phyloP scores from a whole-genome alignment of 2,888 invertebrate species.

The Drosophila mettleri region DNA sequence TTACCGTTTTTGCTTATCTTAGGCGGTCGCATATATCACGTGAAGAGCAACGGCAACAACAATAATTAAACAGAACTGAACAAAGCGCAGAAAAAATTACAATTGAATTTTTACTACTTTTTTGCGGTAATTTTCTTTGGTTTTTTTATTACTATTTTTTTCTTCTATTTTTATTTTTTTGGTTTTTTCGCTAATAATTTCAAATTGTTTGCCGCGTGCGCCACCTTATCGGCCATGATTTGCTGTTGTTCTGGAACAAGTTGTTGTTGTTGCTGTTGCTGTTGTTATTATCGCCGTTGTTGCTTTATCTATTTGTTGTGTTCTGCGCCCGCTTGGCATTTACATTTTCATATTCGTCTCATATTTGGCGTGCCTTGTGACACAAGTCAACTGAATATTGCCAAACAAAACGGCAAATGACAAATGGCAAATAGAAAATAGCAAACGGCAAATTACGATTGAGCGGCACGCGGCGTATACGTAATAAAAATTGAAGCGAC shows the following conservation, averaged over 20 bases:
- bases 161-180: slow-evolving; percentile 14
- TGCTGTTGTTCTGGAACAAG: slow-evolving; percentile 25
- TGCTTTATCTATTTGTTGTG: slow-evolving; percentile 56
- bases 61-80: slow-evolving; percentile 9
- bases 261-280: slow-evolving; percentile 12
- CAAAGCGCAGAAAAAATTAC: slow-evolving; percentile 24
- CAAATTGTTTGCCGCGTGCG: slow-evolving; percentile 56
- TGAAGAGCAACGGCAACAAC: slow-evolving; percentile 49
- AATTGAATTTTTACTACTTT: slow-evolving; percentile 40
- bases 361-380: slow-evolving; percentile 69
- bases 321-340: slow-evolving; percentile 46
- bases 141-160: slow-evolving; percentile 7
- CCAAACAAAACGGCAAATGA: slow-evolving; percentile 57
- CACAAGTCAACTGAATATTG: slow-evolving; percentile 57
- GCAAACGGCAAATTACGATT: slow-evolving; percentile 46
- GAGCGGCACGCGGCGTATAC: slow-evolving; percentile 67
- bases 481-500: slow-evolving; percentile 63
- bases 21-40: slow-evolving; percentile 60
- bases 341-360: slow-evolving; percentile 68
- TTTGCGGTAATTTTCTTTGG: slow-evolving; percentile 30
- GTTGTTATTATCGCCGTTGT: slow-evolving; percentile 45
- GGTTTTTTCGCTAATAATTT: slow-evolving; percentile 36
- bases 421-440: slow-evolving; percentile 20
- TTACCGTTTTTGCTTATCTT: slow-evolving; percentile 58
- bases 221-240: slow-evolving; percentile 68